These are phyloP conservation scores for Otus scops DNA, from an alignment of 2,797 vertebrate species.

Conservation along the genomic window DNA sequence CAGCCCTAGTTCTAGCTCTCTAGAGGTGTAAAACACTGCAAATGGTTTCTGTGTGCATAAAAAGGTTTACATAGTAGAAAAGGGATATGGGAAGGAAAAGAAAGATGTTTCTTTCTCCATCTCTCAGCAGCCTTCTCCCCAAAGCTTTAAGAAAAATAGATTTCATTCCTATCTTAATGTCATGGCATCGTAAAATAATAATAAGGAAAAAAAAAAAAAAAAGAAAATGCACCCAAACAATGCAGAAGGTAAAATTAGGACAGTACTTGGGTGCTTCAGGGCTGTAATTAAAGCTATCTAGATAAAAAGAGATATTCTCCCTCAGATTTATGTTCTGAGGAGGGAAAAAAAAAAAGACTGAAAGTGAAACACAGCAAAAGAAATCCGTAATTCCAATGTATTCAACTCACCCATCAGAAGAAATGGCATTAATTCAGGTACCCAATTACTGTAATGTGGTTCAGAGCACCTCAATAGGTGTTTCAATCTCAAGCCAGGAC, in stretches of 20 bases:
- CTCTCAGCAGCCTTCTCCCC: not conserved
- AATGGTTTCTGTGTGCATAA: constrained; percentile 23
- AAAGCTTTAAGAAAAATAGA: not conserved
- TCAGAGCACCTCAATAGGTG: constrained; percentile 81
- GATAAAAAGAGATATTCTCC: constrained; percentile 56
- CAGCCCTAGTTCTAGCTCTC: constrained; percentile 16
- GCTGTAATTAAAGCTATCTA: constrained; percentile 71
- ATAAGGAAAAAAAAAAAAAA: not conserved
- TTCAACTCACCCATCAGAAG: constrained; percentile 72
- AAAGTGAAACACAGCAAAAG: constrained; percentile 65
- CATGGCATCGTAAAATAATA: constrained; percentile 32
- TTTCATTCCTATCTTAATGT: not conserved
- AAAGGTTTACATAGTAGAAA: constrained; percentile 22
- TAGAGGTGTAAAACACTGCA: constrained; percentile 30
- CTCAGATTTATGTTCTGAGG: constrained; percentile 58
- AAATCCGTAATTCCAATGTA: constrained; percentile 66
- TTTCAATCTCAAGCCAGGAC: constrained; percentile 85
- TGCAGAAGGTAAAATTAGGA: constrained; percentile 58
- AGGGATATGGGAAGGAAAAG: not conserved
- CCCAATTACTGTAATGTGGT: constrained; percentile 90
- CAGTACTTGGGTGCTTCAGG: constrained; percentile 32
- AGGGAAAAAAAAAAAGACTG: not conserved
- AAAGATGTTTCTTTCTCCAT: not conserved
- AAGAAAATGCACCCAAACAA: constrained; percentile 48
- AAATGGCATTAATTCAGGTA: constrained; percentile 82